A percentile compares a stretch with the other conserved stretches of the same genome.
Evolutionary conservation across 2,888 invertebrate genomes (phyloP).

Genomic region (Eumacrocentrus americanus): DNA sequence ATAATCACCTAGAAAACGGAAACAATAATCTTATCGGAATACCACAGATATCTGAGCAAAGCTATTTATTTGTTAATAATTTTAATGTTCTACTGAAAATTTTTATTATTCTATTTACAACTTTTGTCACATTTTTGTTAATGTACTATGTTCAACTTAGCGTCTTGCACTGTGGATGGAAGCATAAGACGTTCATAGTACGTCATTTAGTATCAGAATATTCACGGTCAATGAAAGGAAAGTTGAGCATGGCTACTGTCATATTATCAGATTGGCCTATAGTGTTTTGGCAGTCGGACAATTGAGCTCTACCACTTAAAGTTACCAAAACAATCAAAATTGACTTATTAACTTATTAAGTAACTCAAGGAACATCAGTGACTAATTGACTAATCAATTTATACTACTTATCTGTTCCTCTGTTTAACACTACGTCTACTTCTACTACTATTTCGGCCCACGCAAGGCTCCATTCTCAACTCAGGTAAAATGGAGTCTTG

Average conservation of each 20-base stretch:
- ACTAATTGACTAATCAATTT: slow-evolving; percentile 22
- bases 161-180: slow-evolving; percentile 31
- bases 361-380: slow-evolving; percentile 15
- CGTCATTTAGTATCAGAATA: slow-evolving; percentile 26
- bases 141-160: slow-evolving; percentile 46
- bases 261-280: slow-evolving; percentile 45
- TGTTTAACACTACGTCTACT: slow-evolving; percentile 59
- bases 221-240: slow-evolving; percentile 41
- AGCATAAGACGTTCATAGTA: not conserved
- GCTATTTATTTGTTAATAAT: slow-evolving; percentile 16
- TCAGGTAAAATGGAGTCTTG: slow-evolving; percentile 81
- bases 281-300: slow-evolving; percentile 48
- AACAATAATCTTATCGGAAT: slow-evolving; percentile 32
- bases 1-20: slow-evolving; percentile 37
- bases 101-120: not conserved
- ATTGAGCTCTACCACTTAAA: slow-evolving; percentile 53
- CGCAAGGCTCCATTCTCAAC: slow-evolving; percentile 80
- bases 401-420: slow-evolving; percentile 52
- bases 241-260: slow-evolving; percentile 30
- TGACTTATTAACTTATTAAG: slow-evolving; percentile 20
- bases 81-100: slow-evolving; percentile 24
- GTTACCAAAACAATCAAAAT: slow-evolving; percentile 32
- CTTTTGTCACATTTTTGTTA: slow-evolving; percentile 43
- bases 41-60: slow-evolving; percentile 9
- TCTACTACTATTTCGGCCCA: slow-evolving; percentile 68